Evolutionary conservation across 2,888 invertebrate genomes (phyloP), one percentile per base, ranked within the genome.

Genomic region (Stegophylla sp.): DNA sequence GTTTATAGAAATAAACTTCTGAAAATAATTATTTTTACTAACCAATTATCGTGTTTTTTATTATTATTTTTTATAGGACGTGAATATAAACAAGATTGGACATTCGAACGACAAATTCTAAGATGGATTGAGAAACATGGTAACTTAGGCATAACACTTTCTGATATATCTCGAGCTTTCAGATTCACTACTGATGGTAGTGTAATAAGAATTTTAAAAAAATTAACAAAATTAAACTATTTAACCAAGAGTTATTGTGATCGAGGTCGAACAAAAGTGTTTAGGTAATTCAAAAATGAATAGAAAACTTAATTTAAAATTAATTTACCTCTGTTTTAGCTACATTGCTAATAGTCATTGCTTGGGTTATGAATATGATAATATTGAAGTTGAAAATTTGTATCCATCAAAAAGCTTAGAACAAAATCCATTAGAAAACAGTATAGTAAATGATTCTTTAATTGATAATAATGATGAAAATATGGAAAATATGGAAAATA

Each of bases 101-200:
- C 79, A 41, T 79, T 61, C 51, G 79, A 79, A 51, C 56, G 79
- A 10, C 79, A 79, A n/a, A 71, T 79, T 17, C 71, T 79, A 13
- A 79, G 79, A 79, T 79, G 79, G 79, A 79, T 79, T 79, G 79
- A 79, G n/a, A 79, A 59, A 69, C 79, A 79, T 23, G 48, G 71
- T 61, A 61, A 71, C 41, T 28, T 26, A 48, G 79, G 79, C 1
- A 69, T 59, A 48, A 71, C 79, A 51, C 79, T 63, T 61, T 71
- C 71, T 61, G 79, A 79, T 0, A 71, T 79, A 34, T 79, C 79
- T 61, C 69, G 71, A 26, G 61, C 48, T 26, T 79, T 79, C 34
- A 45, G 71, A 51, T 79, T 79, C 71, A 79, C 79, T 71, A 69
- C 79, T 61, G 71, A 71, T 63, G 71, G 79, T 51, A 71, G 34